Conservation (phyloP, 1,140 invertebrate species). For the Apis florea region DNA sequence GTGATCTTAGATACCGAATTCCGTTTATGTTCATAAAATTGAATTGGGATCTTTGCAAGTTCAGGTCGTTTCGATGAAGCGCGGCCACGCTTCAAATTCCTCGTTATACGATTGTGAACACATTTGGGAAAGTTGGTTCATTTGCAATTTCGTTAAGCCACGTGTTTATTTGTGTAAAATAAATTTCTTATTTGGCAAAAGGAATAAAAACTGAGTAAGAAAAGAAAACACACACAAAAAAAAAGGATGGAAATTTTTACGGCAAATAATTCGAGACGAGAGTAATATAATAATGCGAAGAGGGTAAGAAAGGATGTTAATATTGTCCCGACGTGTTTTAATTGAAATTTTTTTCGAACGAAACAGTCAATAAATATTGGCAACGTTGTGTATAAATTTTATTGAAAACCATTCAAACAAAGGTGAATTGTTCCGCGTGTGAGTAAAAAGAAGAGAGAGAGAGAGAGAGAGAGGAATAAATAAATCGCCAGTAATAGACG, state of each 20-base stretch:
- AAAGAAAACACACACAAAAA: too few species aligned
- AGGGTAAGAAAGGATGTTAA: background rate
- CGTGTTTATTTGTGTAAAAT: background rate
- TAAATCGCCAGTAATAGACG: constrained; percentile 16
- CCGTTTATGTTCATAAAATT: background rate
- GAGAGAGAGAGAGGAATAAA: background rate
- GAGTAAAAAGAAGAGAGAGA: too few species aligned
- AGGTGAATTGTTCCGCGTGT: constrained; percentile 12
- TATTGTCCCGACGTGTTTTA: background rate
- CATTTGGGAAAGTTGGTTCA: background rate
- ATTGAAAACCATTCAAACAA: constrained; percentile 13
- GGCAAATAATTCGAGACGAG: too few species aligned
- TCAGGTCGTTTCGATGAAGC: background rate
- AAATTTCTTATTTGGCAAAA: background rate
- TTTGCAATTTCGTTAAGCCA: background rate
- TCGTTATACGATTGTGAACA: background rate
- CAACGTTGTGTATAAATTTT: constrained; percentile 10
- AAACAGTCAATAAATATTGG: background rate
- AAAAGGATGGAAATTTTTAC: background rate
- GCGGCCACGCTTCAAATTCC: too few species aligned
- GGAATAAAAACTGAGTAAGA: too few species aligned
- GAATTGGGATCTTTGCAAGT: background rate
- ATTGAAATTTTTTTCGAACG: background rate
- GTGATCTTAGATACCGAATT: background rate
- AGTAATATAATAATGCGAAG: too few species aligned